phyloP scores from a whole-genome alignment of 2,888 invertebrate genomes.

The Clepsis dumicolana region DNA sequence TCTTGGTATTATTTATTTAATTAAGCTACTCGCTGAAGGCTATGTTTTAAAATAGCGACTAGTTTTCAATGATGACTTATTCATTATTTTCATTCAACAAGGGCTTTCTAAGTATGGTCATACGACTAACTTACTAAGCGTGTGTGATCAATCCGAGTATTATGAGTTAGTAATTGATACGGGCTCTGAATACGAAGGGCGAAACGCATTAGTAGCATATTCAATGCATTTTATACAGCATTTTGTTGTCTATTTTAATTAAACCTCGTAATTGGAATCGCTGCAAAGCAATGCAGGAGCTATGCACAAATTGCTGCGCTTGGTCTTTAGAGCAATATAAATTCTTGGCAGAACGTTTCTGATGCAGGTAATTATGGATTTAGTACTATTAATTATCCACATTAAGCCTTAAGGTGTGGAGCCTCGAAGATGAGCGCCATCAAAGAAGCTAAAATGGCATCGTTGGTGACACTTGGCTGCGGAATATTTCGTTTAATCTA shows the following conservation, averaged over 20 bases:
- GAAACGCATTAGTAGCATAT: slow-evolving; percentile 47
- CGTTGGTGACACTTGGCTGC: neutral
- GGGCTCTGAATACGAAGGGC: slow-evolving; percentile 49
- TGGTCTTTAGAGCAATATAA: slow-evolving; percentile 51
- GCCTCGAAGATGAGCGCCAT: neutral
- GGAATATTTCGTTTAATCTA: neutral
- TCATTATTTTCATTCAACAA: slow-evolving; percentile 74
- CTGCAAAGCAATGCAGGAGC: slow-evolving; percentile 43
- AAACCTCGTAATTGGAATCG: slow-evolving; percentile 60
- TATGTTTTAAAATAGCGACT: slow-evolving; percentile 50
- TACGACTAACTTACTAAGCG: slow-evolving; percentile 58
- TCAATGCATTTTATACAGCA: slow-evolving; percentile 51
- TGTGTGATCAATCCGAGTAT: slow-evolving; percentile 58
- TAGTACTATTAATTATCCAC: slow-evolving; percentile 52
- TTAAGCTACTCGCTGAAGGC: slow-evolving; percentile 1
- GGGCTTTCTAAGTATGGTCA: slow-evolving; percentile 64
- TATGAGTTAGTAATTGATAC: slow-evolving; percentile 59
- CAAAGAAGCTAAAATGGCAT: neutral
- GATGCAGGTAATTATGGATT: slow-evolving; percentile 52
- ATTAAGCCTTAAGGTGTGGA: neutral
- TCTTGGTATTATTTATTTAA: slow-evolving; percentile 17
- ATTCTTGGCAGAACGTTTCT: slow-evolving; percentile 55
- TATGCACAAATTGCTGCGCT: slow-evolving; percentile 61
- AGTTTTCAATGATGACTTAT: slow-evolving; percentile 59
- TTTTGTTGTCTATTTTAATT: slow-evolving; percentile 63